Base-by-base conservation (phyloP, 2,797 vertebrate species). In the Cuniculus paca region DNA sequence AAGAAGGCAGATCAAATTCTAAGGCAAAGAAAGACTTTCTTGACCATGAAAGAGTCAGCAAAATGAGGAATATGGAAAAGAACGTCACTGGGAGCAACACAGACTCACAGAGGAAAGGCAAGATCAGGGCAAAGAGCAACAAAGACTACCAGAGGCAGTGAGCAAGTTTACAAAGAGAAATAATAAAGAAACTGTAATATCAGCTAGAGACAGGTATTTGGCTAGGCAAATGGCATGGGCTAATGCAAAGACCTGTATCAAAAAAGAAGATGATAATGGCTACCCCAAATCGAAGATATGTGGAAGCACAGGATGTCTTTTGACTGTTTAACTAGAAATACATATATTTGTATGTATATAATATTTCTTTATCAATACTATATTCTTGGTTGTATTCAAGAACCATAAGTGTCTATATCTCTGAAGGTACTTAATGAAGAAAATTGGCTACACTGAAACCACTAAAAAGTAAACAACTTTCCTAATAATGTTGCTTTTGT, bases 161-260 rank as follows among this genome's bases (percentile, higher is more conserved):
- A 99, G 97, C 97, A 99, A 99, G 97, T 99, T 99, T 98, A 99
- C 99, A 34, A 99, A 99, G 95, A 99, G 99, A 89, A 99, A 98
- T 98, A 99, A 98, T 0, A 98, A 99, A 78, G 99, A 99, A 95
- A 99, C 99, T 0, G 98, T 99, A 87, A 98, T 96, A 93, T 99
- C 99, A 0, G 99, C 99, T 0, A 98, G 99, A 97, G 99, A 99
- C 20, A 97, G 99, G 45, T 99, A 99, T 96, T 97, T 99, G 98
- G 99, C 99, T 12, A 98, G 99, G 97, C 99, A 99, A 85, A 99
- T 99, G 98, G 98, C 99, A 0, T 1, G 99, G 99, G 97, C n/a
- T n/a, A n/a, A n/a, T n/a, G n/a, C n/a, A n/a, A n/a, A n/a, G n/a
- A n/a, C n/a, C n/a, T n/a, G n/a, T n/a, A n/a, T n/a, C n/a, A n/a